Evolutionary conservation across 1,140 invertebrate species (phyloP).

Genomic region (Heliothis subflexa): DNA sequence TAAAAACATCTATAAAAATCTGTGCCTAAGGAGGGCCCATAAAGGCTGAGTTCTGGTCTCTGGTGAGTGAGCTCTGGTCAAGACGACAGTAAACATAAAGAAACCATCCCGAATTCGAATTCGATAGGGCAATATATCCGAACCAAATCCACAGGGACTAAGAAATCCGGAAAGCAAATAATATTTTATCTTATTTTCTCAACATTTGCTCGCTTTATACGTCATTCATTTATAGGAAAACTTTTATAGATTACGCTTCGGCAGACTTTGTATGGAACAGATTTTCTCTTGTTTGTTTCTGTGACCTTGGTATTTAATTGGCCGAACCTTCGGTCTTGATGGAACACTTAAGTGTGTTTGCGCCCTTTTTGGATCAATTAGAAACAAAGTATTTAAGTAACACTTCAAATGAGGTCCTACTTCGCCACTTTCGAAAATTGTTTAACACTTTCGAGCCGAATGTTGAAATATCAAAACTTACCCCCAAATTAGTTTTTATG

Average conservation of each 20-base stretch:
- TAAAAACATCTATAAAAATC: constrained; percentile 26
- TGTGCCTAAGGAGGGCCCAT: neutral
- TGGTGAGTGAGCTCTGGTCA: constrained; percentile 26
- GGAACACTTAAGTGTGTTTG: constrained; percentile 47
- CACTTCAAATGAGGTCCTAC: constrained; percentile 31
- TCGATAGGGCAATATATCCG: constrained; percentile 47
- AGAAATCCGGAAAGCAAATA: constrained; percentile 47
- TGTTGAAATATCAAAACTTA: constrained; percentile 8
- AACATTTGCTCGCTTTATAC: constrained; percentile 50
- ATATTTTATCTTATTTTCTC: constrained; percentile 55
- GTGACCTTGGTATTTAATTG: constrained; percentile 47
- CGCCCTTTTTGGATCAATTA: constrained; percentile 22
- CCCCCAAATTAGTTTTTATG: neutral
- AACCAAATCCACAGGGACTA: constrained; percentile 41
- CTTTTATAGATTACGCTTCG: constrained; percentile 47
- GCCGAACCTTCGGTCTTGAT: constrained; percentile 39
- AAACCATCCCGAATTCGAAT: constrained; percentile 35
- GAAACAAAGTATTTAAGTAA: constrained; percentile 10
- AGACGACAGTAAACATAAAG: constrained; percentile 21
- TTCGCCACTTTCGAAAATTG: constrained; percentile 36
- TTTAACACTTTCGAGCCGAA: constrained; percentile 21
- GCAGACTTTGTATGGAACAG: constrained; percentile 31
- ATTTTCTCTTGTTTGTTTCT: constrained; percentile 47
- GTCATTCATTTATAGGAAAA: constrained; percentile 55
- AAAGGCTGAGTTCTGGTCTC: neutral